Base-by-base conservation (phyloP, 2,888 invertebrate species). In the Clitarchus hookeri region DNA sequence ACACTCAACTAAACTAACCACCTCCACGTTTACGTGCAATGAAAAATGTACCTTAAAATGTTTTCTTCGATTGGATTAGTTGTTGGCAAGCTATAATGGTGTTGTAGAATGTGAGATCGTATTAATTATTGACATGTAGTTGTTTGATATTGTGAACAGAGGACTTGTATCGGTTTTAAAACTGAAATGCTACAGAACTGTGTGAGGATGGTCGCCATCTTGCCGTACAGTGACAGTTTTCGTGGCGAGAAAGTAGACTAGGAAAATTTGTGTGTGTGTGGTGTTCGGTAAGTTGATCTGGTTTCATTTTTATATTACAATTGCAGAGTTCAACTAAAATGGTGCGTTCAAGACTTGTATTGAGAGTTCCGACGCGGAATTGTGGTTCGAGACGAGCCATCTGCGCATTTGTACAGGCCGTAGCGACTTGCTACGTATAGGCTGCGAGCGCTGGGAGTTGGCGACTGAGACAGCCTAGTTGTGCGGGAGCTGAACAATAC, bases 391-490 rank as follows among this genome's bases (percentile, higher is more conserved):
- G 65, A 65, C 85, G 77, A 85, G 80, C 84, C 90, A 91, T 91
- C 91, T 92, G 92, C 92, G 92, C 92, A 92, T 91, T 91, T 91
- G 90, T 91, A 89, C 90, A 90, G 91, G 90, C 90, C 90, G 90
- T 36, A 85, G 91, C 90, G 91, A 91, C 90, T 91, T 87, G 87
- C 88, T 91, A 91, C 91, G 91, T 92, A 91, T 91, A 91, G 91
- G 90, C 91, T 91, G 91, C 91, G 91, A 91, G 91, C 91, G 91
- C 92, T 91, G 92, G 92, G 92, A 92, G 92, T 92, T 91, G 91
- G 91, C 91, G 90, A 90, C 90, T 90, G 89, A 90, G 90, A 87
- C 89, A 88, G 88, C 88, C 89, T 91, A 91, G 91, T 91, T 90
- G 91, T 91, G 91, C 91, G 91, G 91, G 91, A 91, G 91, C 91